Evolutionary conservation across 2,113 vertebrate genomes (phyloP), one percentile per base, ranked within the genome.

Genomic region (Xenotilapia flavipinnis): DNA sequence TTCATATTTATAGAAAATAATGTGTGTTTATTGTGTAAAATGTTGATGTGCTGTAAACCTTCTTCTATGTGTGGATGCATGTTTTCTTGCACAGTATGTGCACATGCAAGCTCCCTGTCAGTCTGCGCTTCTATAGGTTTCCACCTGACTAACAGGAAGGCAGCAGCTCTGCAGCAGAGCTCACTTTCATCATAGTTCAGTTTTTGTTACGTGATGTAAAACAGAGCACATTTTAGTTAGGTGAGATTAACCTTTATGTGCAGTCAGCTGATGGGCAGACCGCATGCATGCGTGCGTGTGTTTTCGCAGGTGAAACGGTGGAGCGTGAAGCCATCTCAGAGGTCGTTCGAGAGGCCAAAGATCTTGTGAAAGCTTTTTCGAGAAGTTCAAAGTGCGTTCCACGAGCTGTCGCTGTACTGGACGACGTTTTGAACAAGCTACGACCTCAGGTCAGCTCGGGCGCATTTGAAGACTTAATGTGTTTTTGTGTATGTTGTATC

Each of bases 361-460:
- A 87, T 15, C 58, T 98, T 12, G 91, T 98, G 54, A 91, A 95
- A 79, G 96, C 91, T 15, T 98, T 98, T 92, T 94, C 91, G 83
- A 94, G 92, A 51, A 95, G 96, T 80, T 97, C 97, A 15, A 93
- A 95, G 82, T 54, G 86, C 21, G 96, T 98, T 80, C 88, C 96
- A 6, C 88, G 31, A 49, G 96, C 97, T 51, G 94, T 97, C 28
- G 88, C 95, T 80, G 81, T 88, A 54, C 84, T 98, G 51, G 92
- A 92, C 70, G 93, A 93, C 42, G 96, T 98, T 17, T 58, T 77
- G 40, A 79, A 75, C 28, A 70, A 85, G 75, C 88, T 93, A 1
- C 73, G 85, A 12, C 11, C 89, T 51, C 92, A 97, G 97, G 98
- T 98, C 92, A 95, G 94, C 28, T 26, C 11, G 6, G 42, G n/a